These are phyloP conservation scores for Pseudochirops cupreus DNA, from an alignment of 2,797 vertebrate genomes.

Conservation along the genomic window DNA sequence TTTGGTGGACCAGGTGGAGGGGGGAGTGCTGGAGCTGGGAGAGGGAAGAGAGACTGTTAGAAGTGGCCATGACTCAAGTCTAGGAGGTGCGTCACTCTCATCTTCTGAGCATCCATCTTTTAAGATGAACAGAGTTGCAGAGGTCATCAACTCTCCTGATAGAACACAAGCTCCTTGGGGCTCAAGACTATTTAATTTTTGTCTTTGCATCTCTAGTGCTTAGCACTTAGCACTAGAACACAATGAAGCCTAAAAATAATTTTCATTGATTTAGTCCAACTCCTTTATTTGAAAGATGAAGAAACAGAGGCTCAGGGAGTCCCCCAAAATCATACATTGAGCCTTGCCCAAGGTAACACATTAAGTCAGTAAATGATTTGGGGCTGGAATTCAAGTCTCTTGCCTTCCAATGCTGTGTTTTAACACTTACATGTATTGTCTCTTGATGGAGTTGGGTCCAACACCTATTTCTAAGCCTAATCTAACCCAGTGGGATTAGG, in stretches of 20 bases:
- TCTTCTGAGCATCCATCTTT: background rate
- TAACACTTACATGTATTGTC: background rate
- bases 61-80: background rate
- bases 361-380: background rate
- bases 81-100: background rate
- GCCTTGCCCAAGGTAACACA: background rate
- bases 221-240: background rate
- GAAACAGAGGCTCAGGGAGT: background rate
- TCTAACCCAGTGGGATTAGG: background rate
- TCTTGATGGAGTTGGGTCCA: background rate
- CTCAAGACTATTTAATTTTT: background rate
- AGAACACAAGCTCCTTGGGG: background rate
- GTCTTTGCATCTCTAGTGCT: background rate
- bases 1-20: slow-evolving; percentile 88
- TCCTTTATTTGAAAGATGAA: too few species aligned
- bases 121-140: background rate
- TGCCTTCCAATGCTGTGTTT: accelerated
- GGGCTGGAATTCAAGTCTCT: background rate
- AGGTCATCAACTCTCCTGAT: background rate
- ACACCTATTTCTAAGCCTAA: background rate
- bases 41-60: background rate
- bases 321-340: background rate
- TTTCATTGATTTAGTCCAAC: background rate
- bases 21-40: slow-evolving; percentile 83
- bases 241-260: background rate